Percentiles rank a stretch among this genome's conserved stretches.
Conservation (phyloP, 2,888 invertebrate genomes). For the Idaea dimidiata region DNA sequence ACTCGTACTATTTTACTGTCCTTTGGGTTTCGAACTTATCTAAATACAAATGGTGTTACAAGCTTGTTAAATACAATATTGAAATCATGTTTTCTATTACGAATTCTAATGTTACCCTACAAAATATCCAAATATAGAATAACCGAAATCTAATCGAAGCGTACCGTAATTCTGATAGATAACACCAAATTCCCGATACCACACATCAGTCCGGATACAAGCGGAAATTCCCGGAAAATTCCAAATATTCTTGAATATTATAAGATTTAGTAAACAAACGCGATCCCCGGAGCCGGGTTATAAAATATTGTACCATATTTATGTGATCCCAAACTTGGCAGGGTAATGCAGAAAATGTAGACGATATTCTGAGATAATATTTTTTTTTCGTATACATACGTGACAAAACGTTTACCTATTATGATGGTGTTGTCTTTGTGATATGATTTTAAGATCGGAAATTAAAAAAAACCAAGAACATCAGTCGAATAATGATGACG, state of each 20-base stretch:
- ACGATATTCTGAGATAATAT: neutral
- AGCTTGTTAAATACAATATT: too few relatives aligned
- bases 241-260: neutral
- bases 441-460: neutral
- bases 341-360: constrained; percentile 17
- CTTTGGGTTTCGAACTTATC: too few relatives aligned
- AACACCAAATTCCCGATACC: neutral
- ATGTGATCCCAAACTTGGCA: constrained; percentile 14
- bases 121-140: neutral
- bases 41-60: too few relatives aligned
- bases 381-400: neutral
- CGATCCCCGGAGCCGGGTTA: constrained; percentile 13
- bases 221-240: neutral
- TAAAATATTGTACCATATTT: constrained; percentile 8
- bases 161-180: neutral
- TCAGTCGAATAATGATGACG: too few relatives aligned
- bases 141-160: neutral
- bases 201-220: neutral
- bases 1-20: too few relatives aligned
- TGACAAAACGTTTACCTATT: neutral
- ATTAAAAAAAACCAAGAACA: too few relatives aligned
- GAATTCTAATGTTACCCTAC: neutral
- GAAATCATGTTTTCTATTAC: neutral
- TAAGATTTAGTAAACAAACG: constrained; percentile 9
- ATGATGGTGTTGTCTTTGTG: neutral